A percentile compares a stretch with the other conserved stretches of the same genome.
phyloP scores from a whole-genome alignment of 2,797 vertebrate genomes.

The Heteromormyrus szaboi region DNA sequence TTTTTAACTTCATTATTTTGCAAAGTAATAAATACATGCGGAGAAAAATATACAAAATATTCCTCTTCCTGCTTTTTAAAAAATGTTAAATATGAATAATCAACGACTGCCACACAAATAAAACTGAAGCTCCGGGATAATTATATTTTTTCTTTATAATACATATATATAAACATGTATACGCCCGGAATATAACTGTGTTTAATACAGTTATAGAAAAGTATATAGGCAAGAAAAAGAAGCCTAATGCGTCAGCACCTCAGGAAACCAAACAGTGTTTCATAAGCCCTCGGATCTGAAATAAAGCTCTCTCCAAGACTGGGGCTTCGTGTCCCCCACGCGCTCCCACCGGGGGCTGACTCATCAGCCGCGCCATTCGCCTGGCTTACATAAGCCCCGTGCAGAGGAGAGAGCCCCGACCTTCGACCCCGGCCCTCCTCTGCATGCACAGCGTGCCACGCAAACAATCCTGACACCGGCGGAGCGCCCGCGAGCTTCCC shows the following conservation, averaged over 20 bases:
- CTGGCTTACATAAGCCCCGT: slow-evolving; percentile 36
- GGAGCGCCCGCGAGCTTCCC: slow-evolving; percentile 9
- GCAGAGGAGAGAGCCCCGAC: slow-evolving; percentile 7
- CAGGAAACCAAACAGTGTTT: background rate
- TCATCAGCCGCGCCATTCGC: slow-evolving; percentile 29
- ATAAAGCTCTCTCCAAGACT: background rate
- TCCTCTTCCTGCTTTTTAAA: background rate
- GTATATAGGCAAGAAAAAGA: background rate
- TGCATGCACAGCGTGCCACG: slow-evolving; percentile 19
- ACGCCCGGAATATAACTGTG: background rate
- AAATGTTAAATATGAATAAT: background rate
- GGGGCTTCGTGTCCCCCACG: slow-evolving; percentile 29
- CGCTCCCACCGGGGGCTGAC: slow-evolving; percentile 36
- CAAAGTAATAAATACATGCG: background rate
- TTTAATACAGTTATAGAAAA: background rate
- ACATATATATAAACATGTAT: background rate
- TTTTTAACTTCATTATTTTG: background rate
- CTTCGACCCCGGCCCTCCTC: slow-evolving; percentile 25
- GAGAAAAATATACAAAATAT: background rate
- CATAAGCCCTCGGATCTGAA: background rate
- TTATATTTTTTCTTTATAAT: background rate
- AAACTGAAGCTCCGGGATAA: background rate
- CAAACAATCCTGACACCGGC: slow-evolving; percentile 21
- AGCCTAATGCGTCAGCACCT: background rate
- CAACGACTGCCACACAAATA: background rate